phyloP scores from a whole-genome alignment of 2,797 vertebrate species.

The Rhodeus uyekii region DNA sequence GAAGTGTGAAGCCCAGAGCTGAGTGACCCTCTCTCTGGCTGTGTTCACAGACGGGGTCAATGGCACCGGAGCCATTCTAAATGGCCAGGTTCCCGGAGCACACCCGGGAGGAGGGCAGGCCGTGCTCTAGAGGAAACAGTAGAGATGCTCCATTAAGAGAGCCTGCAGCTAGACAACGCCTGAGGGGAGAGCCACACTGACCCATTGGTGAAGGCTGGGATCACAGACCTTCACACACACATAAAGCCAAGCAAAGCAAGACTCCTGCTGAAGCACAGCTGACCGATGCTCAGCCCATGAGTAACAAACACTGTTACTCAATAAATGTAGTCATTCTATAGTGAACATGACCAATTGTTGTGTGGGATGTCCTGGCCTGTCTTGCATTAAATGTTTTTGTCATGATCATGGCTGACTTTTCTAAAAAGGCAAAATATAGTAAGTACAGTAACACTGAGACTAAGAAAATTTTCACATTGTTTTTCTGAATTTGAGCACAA shows the following conservation, averaged over 20 bases:
- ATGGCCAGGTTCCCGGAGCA: conserved; percentile 73
- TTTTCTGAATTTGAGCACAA: not conserved
- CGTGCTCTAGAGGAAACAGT: conserved; percentile 61
- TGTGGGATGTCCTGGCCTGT: not conserved
- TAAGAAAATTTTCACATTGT: not conserved
- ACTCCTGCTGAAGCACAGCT: conserved; percentile 33
- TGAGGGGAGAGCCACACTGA: conserved; percentile 57
- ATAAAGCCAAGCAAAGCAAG: conserved; percentile 6
- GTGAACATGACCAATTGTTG: not conserved
- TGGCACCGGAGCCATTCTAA: conserved; percentile 66
- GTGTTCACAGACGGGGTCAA: conserved; percentile 68
- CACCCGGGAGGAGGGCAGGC: conserved; percentile 72
- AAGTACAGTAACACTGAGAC: not conserved
- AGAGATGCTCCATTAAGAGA: conserved; percentile 54
- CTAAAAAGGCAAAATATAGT: not conserved
- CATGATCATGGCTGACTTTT: not conserved
- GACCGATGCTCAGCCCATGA: conserved; percentile 25
- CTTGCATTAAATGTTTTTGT: not conserved
- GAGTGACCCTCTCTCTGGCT: conserved; percentile 54
- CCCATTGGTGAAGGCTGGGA: conserved; percentile 40
- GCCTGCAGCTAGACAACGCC: conserved; percentile 57
- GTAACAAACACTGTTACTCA: not conserved
- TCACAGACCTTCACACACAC: conserved; percentile 17
- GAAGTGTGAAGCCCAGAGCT: conserved; percentile 58
- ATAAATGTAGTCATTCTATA: not conserved